Base-by-base conservation (phyloP, 2,797 vertebrate species). In the Leontopithecus rosalia region DNA sequence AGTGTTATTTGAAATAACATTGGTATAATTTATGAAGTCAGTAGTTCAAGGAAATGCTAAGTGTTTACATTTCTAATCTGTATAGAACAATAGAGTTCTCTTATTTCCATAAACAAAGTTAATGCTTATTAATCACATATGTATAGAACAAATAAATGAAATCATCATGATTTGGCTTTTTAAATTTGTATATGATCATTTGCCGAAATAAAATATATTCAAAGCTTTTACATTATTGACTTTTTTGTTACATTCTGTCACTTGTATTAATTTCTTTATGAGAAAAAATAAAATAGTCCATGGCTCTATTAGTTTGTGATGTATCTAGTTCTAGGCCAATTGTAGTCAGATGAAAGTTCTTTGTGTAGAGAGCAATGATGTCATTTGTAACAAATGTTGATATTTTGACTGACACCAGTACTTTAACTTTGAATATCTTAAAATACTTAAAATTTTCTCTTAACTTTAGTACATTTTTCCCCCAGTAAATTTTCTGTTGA, bases 11-110 rank as follows among this genome's bases (percentile, higher is more conserved):
- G 92, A 90, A 91, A 75, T 96, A 90, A 83, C 94, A 90, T 88
- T 98, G 5, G 36, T 98, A 97, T 98, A 96, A 97, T 41, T 98
- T 98, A 92, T 98, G 92, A 97, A 99, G 93, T 97, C 82, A 92
- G 92, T 97, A 91, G 36, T 97, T 98, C 94, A 97, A 97, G 96
- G 96, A 98, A 98, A 97, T 98, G 83, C 97, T 94, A 98, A 98
- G 84, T 98, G 96, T 98, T 99, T 98, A 98, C 96, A 81, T 98
- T 98, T 98, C 96, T 98, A 98, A 98, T 98, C 97, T 97, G 82
- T 98, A 85, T 97, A 88, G 96, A 98, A 98, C 97, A 98, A 97
- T 84, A 95, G 88, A 96, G 90, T 86, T 98, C 98, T 97, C 41
- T 97, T 97, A 96, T 98, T 95, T 82, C 82, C 88, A 91, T 98